Evolutionary conservation across 2,113 vertebrate species (phyloP).

Genomic region (Catharus minimus): DNA sequence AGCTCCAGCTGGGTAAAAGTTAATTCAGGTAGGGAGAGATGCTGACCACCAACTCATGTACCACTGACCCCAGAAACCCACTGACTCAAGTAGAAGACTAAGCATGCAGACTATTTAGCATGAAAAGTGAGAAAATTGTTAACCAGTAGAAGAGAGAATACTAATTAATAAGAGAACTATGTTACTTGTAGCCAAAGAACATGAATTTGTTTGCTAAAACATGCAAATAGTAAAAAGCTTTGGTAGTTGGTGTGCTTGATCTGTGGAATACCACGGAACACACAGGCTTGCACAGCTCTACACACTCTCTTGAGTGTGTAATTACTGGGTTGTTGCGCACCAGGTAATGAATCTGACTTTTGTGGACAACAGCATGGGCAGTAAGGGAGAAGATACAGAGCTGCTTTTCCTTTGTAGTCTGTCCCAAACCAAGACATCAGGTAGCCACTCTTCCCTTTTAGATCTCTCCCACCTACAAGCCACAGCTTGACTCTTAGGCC

Average conservation of each 20-base stretch:
- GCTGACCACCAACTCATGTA: background rate
- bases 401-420: background rate
- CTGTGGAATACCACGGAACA: background rate
- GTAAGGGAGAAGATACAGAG: background rate
- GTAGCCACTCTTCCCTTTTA: background rate
- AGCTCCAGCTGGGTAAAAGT: background rate
- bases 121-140: background rate
- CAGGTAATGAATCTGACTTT: background rate
- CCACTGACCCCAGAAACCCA: background rate
- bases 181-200: background rate
- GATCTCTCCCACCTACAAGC: background rate
- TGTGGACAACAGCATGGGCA: background rate
- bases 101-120: background rate
- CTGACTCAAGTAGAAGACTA: background rate
- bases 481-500: background rate
- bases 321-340: background rate
- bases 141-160: background rate
- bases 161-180: background rate
- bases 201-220: background rate
- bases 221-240: background rate
- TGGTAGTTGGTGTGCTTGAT: background rate
- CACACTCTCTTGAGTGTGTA: background rate
- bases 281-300: background rate
- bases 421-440: background rate
- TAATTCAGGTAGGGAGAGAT: background rate